Base-by-base conservation (phyloP, 2,888 invertebrate species). In the Macrophya annulata region DNA sequence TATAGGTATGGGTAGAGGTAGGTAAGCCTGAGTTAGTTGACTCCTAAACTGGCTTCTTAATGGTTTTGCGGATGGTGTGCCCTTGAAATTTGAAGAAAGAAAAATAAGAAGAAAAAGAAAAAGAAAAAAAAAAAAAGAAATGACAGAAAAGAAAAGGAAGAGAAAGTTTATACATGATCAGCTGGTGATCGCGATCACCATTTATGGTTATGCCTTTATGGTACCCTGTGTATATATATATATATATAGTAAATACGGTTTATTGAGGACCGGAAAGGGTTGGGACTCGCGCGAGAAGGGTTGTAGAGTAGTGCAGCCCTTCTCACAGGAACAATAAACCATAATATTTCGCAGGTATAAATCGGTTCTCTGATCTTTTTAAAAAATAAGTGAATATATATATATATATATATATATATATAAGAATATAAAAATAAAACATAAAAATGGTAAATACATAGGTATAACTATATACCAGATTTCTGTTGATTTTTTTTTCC, bases 231-330 rank as follows among this genome's bases (percentile, higher is more conserved):
- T n/a, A n/a, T n/a, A 3, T 31, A 31, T 31, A 31, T 31, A 31
- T 31, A 9, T 40, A 40, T 21, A 12, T 45, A 45, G 72, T 74
- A 74, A 74, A 74, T 74, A 74, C 10, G 45, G 15, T 74, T 74
- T 43, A 74, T 43, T 74, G 72, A 45, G 43, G 45, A 74, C 72
- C 72, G 72, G 72, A 88, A 89, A 89, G 88, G 89, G 89, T 89
- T 89, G 89, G 77, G 55, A 87, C 88, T 87, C 88, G 88, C 84
- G 87, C 86, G 86, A 85, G 88, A 89, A 89, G 89, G 89, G 89
- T 68, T 68, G 68, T 6, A 17, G 48, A 48, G 48, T 48, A 3
- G 25, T 62, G 21, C 55, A n/a, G 68, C 68, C 68, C 68, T 68
- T 17, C 6, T 12, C 37, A 5, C 68, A 8, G 68, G 68, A 15